These are phyloP conservation scores for Colaptes auratus DNA, from an alignment of 2,113 vertebrate species.

Conservation along the genomic window DNA sequence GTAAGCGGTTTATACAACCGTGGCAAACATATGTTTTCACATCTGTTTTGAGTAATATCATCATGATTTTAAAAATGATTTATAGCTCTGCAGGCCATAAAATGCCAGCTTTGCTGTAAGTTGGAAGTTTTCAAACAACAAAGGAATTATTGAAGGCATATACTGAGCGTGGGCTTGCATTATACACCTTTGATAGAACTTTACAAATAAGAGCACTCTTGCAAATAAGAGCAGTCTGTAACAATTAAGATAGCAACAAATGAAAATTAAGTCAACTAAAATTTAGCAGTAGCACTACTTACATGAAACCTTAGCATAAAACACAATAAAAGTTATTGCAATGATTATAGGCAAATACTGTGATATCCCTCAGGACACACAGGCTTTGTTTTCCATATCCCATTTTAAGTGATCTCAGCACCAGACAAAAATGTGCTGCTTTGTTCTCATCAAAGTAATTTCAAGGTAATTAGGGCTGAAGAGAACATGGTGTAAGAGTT, in stretches of 20 bases:
- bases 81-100: constrained; percentile 76
- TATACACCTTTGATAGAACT: background rate
- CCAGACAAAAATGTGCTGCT: background rate
- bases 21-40: constrained; percentile 82
- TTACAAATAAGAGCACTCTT: background rate
- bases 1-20: constrained; percentile 72
- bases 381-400: background rate
- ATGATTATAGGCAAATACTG: background rate
- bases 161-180: background rate
- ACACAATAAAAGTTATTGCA: background rate
- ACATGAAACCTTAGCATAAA: background rate
- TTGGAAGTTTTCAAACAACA: constrained; percentile 66
- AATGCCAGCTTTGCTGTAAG: constrained; percentile 72
- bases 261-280: background rate
- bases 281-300: background rate
- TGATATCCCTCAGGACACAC: background rate
- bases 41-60: constrained; percentile 82
- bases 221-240: background rate
- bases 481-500: background rate
- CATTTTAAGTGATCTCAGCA: background rate
- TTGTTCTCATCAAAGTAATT: constrained; percentile 5
- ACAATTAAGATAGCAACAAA: background rate
- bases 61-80: constrained; percentile 81
- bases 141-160: constrained; percentile 67
- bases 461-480: background rate